Conservation (phyloP, 2,113 vertebrate genomes). For the Aptenodytes forsteri region DNA sequence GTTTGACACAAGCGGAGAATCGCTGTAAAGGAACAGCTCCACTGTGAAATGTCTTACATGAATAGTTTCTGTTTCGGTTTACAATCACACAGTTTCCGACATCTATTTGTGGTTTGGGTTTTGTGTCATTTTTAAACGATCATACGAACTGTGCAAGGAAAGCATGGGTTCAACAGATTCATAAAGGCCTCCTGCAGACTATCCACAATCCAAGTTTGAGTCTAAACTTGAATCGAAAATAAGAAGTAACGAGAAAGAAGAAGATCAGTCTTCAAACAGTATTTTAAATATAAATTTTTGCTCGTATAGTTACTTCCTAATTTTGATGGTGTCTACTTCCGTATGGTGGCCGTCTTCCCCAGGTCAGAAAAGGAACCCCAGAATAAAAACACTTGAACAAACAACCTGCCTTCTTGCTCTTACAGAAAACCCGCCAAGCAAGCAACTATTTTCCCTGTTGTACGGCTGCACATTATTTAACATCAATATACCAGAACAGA, state of each 20-base stretch:
- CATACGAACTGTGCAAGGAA: background rate
- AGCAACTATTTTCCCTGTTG: accelerated
- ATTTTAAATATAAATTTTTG: background rate
- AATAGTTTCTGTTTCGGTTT: slow-evolving; percentile 36
- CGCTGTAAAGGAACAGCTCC: background rate
- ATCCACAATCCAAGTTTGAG: background rate
- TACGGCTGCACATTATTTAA: background rate
- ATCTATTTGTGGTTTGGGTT: background rate
- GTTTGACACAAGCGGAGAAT: accelerated
- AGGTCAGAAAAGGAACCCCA: background rate
- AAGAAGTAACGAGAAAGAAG: background rate
- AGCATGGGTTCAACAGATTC: background rate
- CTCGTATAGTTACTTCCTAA: background rate
- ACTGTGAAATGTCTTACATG: background rate
- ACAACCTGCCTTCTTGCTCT: background rate
- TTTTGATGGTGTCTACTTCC: background rate
- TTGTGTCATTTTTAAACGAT: background rate
- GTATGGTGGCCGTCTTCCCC: background rate
- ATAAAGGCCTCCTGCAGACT: background rate
- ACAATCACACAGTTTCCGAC: background rate
- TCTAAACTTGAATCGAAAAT: background rate
- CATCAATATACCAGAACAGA: background rate
- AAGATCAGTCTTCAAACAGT: background rate
- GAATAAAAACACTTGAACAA: background rate
- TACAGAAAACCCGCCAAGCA: background rate